phyloP scores from a whole-genome alignment of 2,888 invertebrate genomes.

The Clanis bilineata region DNA sequence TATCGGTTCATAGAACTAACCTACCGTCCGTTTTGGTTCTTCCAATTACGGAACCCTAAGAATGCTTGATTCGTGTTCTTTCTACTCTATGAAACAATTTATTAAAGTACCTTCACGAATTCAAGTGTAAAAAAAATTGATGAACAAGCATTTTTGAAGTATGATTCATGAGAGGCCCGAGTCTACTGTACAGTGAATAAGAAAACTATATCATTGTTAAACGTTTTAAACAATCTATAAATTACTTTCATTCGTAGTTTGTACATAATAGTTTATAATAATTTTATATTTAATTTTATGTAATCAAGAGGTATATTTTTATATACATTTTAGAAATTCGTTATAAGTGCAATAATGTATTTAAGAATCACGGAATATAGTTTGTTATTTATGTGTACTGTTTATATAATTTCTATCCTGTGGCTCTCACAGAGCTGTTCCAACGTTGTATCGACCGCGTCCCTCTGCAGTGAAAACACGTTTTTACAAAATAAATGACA shows the following conservation, averaged over 20 bases:
- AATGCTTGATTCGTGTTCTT: too few relatives aligned
- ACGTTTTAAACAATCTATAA: background rate
- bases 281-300: constrained; percentile 15
- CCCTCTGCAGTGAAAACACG: too few relatives aligned
- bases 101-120: too few relatives aligned
- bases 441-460: too few relatives aligned
- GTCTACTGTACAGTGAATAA: background rate
- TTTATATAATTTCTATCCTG: background rate
- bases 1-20: too few relatives aligned
- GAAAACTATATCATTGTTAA: constrained; percentile 6
- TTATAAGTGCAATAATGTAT: constrained; percentile 60
- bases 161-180: background rate
- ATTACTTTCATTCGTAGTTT: constrained; percentile 26
- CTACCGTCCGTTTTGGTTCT: too few relatives aligned
- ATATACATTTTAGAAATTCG: constrained; percentile 33
- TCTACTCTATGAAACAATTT: too few relatives aligned
- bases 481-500: too few relatives aligned
- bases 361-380: constrained; percentile 45
- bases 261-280: constrained; percentile 5
- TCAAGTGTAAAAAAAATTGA: too few relatives aligned
- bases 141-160: too few relatives aligned
- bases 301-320: constrained; percentile 32
- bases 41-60: too few relatives aligned
- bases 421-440: background rate
- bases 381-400: constrained; percentile 44